Evolutionary conservation across 35 echinoderm and acorn worm species (phyloP).

Genomic region (Diadema setosum): DNA sequence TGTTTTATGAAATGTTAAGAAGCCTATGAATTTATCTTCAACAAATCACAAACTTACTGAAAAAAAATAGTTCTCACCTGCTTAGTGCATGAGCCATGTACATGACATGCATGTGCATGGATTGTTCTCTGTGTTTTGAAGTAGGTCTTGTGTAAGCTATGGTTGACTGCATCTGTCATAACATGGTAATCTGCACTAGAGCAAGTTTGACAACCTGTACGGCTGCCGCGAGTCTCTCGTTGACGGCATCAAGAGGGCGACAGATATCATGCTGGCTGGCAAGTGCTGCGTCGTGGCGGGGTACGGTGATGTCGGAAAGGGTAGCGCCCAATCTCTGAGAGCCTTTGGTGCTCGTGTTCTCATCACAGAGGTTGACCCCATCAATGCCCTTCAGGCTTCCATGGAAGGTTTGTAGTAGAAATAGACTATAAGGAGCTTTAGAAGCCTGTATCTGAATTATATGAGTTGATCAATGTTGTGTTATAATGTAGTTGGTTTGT

Average conservation of each 20-base stretch:
- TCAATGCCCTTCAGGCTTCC: slow-evolving; percentile 39
- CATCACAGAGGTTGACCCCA: slow-evolving; percentile 35
- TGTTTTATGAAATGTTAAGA: no score
- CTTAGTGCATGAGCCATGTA: no score
- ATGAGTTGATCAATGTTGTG: no score
- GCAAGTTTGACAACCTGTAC: slow-evolving; percentile 50
- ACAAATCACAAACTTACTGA: no score
- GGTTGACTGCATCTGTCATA: no score
- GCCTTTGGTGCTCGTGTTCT: slow-evolving; percentile 33
- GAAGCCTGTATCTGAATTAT: no score
- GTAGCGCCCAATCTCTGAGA: slow-evolving; percentile 9
- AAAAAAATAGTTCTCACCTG: no score
- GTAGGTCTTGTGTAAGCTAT: no score
- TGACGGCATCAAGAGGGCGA: slow-evolving; percentile 44
- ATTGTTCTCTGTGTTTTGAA: no score
- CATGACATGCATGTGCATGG: no score
- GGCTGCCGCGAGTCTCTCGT: slow-evolving; percentile 43
- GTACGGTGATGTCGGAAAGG: slow-evolving; percentile 45
- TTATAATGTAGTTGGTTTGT: no score
- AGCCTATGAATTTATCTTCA: no score
- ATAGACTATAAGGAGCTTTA: not conserved
- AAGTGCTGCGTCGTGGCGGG: slow-evolving; percentile 7
- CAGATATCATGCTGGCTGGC: slow-evolving; percentile 46
- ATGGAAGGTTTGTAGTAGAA: slow-evolving; percentile 29
- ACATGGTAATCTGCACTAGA: slow-evolving; percentile 4